These are phyloP conservation scores for Subanguina moxae DNA, from an alignment of 1,140 invertebrate genomes.

Conservation along the genomic window DNA sequence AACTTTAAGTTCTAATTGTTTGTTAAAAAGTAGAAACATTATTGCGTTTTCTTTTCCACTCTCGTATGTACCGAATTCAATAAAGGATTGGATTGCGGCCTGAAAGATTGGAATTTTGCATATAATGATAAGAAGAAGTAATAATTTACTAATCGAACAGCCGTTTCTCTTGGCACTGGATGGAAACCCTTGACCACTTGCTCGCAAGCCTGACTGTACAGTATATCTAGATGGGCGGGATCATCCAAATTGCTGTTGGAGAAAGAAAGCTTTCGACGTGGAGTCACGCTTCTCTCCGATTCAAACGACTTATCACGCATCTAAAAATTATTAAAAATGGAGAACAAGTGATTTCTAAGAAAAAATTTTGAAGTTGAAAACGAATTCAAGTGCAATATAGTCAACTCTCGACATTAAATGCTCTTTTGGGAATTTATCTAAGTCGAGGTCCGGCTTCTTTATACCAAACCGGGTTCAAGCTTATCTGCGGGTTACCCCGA, in stretches of 20 bases:
- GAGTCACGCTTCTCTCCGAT: neutral
- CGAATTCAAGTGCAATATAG: too few species aligned
- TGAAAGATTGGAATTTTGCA: neutral
- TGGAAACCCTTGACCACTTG: slow-evolving; percentile 22
- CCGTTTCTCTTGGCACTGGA: slow-evolving; percentile 28
- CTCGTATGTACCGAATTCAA: slow-evolving; percentile 24
- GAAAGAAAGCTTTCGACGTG: slow-evolving; percentile 19
- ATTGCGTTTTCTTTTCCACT: slow-evolving; percentile 10
- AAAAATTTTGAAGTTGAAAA: too few species aligned
- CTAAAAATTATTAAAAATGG: too few species aligned
- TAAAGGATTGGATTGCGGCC: slow-evolving; percentile 27
- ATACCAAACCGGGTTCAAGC: too few species aligned
- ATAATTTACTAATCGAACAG: slow-evolving; percentile 11
- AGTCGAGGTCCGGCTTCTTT: too few species aligned
- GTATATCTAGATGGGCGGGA: slow-evolving; percentile 13
- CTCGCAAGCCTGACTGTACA: slow-evolving; percentile 29
- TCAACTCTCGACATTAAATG: too few species aligned
- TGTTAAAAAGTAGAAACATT: slow-evolving; percentile 62
- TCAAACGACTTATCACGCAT: too few species aligned
- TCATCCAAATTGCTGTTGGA: slow-evolving; percentile 27
- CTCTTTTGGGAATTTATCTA: too few species aligned
- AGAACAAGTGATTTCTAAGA: too few species aligned
- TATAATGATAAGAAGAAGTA: neutral
- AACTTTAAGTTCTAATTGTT: slow-evolving; percentile 1
- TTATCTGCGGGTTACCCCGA: too few species aligned